A percentile compares a stretch with the other conserved stretches of the same genome.
Evolutionary conservation across 2,888 invertebrate genomes (phyloP).

Genomic region (Merodon equestris): DNA sequence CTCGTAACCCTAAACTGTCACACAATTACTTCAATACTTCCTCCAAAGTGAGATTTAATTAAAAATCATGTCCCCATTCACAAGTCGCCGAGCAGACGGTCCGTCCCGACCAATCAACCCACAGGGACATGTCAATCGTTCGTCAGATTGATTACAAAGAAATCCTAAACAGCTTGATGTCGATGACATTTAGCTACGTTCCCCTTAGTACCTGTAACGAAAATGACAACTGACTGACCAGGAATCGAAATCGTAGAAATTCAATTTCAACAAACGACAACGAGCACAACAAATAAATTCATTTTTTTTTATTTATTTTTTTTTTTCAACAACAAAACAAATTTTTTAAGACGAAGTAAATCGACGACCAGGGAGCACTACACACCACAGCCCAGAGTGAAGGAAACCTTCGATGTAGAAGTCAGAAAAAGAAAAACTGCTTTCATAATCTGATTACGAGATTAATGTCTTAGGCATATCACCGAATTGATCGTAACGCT

Average conservation of each 20-base stretch:
- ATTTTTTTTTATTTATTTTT: not conserved
- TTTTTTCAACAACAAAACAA: slow-evolving; percentile 31
- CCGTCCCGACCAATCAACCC: slow-evolving; percentile 8
- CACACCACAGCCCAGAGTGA: no score
- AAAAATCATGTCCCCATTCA: slow-evolving; percentile 19
- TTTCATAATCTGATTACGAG: slow-evolving; percentile 76
- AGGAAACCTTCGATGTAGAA: slow-evolving; percentile 11
- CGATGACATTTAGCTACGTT: slow-evolving; percentile 45
- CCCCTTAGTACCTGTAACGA: slow-evolving; percentile 28
- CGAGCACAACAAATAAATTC: slow-evolving; percentile 5
- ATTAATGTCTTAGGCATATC: slow-evolving; percentile 73
- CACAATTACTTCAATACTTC: slow-evolving; percentile 16
- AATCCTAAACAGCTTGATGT: slow-evolving; percentile 25
- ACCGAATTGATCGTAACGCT: slow-evolving; percentile 60
- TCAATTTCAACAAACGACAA: slow-evolving; percentile 28
- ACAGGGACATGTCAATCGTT: slow-evolving; percentile 58
- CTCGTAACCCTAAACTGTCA: slow-evolving; percentile 20
- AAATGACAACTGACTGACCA: slow-evolving; percentile 64
- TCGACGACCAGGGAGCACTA: not conserved
- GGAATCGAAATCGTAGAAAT: slow-evolving; percentile 20
- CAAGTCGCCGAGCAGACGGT: slow-evolving; percentile 37
- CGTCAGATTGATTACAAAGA: slow-evolving; percentile 58
- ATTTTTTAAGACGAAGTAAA: slow-evolving; percentile 44
- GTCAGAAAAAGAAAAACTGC: slow-evolving; percentile 62
- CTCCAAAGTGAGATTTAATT: slow-evolving; percentile 44